Base-by-base conservation (phyloP, 2,797 vertebrate species). In the Pelochelys cantorii region DNA sequence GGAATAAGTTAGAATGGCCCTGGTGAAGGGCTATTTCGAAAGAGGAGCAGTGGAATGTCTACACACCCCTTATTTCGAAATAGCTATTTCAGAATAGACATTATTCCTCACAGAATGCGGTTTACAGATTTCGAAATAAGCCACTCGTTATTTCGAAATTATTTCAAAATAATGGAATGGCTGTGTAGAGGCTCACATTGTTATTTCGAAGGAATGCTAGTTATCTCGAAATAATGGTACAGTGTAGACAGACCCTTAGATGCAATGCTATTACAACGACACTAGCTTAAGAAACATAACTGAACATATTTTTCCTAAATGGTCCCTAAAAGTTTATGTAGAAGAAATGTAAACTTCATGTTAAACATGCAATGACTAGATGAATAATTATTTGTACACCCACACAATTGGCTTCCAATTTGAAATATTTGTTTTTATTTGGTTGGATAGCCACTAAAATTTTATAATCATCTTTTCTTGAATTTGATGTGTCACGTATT, bases 401-500 rank as follows among this genome's bases (percentile, higher is more conserved):
- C 77, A 95, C 91, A 10, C 83, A 12, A 80, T 87, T 94, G 91
- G 91, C 91, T 93, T 81, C 48, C 37, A 25, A 48, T 75, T 92
- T 0, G 75, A 79, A 92, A 84, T 95, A 37, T 48, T 93, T 85
- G 42, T 88, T 87, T 96, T 84, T 93, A 95, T n/a, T 90, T 95
- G 79, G 94, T 93, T 95, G 90, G 83, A 82, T 96, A 96, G 92
- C 92, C 95, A 93, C 84, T 87, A 93, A 95, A 96, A 96, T 62
- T 85, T 25, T 83, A 80, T 57, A 82, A 91, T 81, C 81, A 92
- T 83, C 37, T 91, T 92, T 92, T 89, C 80, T 93, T 94, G 92
- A 89, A 94, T 96, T 90, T 83, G 84, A 95, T 92, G 91, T 97
- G 90, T 95, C 96, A 96, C 84, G 87, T 93, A 90, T 91, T 94